A percentile compares a stretch with the other conserved stretches of the same genome.
phyloP scores from a whole-genome alignment of 2,113 vertebrate genomes.

The Bubo blakistoni region DNA sequence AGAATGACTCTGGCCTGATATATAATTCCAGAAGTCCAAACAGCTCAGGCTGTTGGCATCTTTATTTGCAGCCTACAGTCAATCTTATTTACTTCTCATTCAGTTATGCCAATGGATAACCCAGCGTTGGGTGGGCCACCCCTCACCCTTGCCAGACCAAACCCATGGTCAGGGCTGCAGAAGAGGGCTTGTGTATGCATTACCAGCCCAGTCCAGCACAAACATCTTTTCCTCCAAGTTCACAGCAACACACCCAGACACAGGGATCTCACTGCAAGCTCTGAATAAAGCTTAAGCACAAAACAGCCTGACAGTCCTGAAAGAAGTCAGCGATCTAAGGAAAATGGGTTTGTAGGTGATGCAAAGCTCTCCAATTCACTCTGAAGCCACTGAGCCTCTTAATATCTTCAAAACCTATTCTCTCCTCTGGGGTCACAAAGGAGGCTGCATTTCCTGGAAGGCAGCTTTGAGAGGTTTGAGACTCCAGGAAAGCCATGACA shows the following conservation, averaged over 20 bases:
- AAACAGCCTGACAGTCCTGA: constrained; percentile 8
- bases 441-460: not conserved
- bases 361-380: not conserved
- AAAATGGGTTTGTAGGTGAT: constrained; percentile 55
- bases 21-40: not conserved
- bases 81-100: not conserved
- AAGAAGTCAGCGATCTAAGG: constrained; percentile 18
- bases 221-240: not conserved
- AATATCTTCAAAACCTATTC: constrained; percentile 16
- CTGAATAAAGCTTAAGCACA: constrained; percentile 16
- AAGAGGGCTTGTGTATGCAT: not conserved
- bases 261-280: not conserved
- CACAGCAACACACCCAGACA: not conserved
- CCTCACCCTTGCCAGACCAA: not conserved
- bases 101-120: not conserved
- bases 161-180: not conserved
- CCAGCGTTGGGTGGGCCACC: not conserved
- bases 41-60: not conserved
- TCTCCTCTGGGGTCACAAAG: not conserved
- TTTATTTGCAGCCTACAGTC: not conserved
- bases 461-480: not conserved
- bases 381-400: constrained; percentile 14
- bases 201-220: not conserved
- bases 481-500: not conserved
- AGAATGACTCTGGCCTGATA: not conserved